phyloP scores from a whole-genome alignment of 2,888 invertebrate genomes.

The Coleophora flavipennella region DNA sequence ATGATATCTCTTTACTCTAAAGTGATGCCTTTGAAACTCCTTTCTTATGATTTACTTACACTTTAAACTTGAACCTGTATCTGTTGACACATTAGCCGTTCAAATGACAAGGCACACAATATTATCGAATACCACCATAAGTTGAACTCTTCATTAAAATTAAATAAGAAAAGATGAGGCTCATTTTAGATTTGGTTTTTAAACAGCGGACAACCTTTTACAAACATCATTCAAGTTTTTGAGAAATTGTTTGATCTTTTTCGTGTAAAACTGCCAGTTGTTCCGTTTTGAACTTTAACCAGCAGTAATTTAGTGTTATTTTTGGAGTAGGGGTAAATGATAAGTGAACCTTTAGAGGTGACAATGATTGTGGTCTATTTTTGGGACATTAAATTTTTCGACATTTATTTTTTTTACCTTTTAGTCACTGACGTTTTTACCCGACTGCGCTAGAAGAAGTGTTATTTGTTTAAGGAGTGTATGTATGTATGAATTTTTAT shows the following conservation, averaged over 20 bases:
- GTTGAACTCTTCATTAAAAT: slow-evolving; percentile 11
- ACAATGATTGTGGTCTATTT: slow-evolving; percentile 19
- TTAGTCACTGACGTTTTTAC: too few species aligned
- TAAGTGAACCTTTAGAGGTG: slow-evolving; percentile 20
- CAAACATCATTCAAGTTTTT: slow-evolving; percentile 28
- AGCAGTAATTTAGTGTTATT: background rate
- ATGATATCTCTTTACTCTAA: too few species aligned
- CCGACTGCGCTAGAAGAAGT: too few species aligned
- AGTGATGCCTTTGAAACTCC: slow-evolving; percentile 25
- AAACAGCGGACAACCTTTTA: slow-evolving; percentile 36
- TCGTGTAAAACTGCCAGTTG: slow-evolving; percentile 1
- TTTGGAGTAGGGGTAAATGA: slow-evolving; percentile 9
- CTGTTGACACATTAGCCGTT: slow-evolving; percentile 45
- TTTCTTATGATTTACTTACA: slow-evolving; percentile 40
- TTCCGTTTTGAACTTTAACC: slow-evolving; percentile 1
- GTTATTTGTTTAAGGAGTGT: too few species aligned
- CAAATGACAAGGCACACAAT: slow-evolving; percentile 38
- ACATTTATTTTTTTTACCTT: too few species aligned
- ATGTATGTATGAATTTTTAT: too few species aligned
- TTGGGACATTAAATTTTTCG: slow-evolving; percentile 10
- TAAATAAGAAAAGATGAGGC: slow-evolving; percentile 13
- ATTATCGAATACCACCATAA: slow-evolving; percentile 17
- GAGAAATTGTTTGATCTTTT: slow-evolving; percentile 31
- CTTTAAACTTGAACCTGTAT: slow-evolving; percentile 35
- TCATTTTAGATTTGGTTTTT: slow-evolving; percentile 22